These are phyloP conservation scores for Amphipyra berbera DNA, from an alignment of 2,888 invertebrate species.

Conservation along the genomic window DNA sequence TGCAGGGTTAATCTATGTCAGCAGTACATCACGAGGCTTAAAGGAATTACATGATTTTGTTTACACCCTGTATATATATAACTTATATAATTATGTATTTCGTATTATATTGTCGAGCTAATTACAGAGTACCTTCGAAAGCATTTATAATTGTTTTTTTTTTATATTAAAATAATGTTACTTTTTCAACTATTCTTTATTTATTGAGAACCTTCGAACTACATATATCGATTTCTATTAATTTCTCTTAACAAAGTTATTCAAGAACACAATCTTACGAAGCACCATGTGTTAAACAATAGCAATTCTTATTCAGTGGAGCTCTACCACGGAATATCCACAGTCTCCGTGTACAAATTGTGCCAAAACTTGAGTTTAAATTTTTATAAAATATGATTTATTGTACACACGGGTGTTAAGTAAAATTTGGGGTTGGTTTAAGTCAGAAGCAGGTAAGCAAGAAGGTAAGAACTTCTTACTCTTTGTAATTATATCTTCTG, in stretches of 20 bases:
- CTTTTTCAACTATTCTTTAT: background rate
- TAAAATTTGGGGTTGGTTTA: conserved; percentile 14
- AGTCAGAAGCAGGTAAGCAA: conserved; percentile 1
- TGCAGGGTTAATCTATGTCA: too few relatives aligned
- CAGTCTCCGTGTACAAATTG: conserved; percentile 33
- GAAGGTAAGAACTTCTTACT: too few relatives aligned
- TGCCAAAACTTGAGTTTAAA: conserved; percentile 55
- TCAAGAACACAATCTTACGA: conserved; percentile 23
- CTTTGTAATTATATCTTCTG: background rate
- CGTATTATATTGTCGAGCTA: too few relatives aligned
- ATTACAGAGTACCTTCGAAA: too few relatives aligned
- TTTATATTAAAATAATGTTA: background rate
- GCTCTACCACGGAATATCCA: conserved; percentile 20
- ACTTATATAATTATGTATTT: too few relatives aligned
- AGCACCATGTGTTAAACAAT: conserved; percentile 31
- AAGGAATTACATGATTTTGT: too few relatives aligned
- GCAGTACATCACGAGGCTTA: too few relatives aligned
- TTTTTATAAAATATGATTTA: conserved; percentile 65
- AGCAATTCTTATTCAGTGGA: conserved; percentile 33
- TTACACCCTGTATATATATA: too few relatives aligned
- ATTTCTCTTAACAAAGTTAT: conserved; percentile 3
- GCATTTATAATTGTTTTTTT: too few relatives aligned
- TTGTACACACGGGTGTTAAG: conserved; percentile 45
- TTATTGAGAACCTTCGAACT: background rate
- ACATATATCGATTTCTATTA: background rate